phyloP scores from a whole-genome alignment of 2,888 invertebrate species.

The Lasioglossum oenotherae region DNA sequence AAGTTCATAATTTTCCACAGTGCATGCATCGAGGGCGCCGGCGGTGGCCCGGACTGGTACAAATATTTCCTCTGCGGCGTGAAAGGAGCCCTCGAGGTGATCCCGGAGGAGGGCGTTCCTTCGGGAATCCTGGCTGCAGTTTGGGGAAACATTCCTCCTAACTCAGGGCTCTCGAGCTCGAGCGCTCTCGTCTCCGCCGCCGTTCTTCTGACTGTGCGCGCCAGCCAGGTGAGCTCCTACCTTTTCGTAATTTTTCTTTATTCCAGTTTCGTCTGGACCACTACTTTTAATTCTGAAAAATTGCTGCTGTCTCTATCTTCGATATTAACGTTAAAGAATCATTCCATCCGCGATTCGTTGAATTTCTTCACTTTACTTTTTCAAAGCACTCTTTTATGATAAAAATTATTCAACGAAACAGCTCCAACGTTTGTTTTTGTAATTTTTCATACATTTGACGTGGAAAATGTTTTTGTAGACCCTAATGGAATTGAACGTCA shows the following conservation, averaged over 20 bases:
- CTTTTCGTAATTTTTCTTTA: neutral
- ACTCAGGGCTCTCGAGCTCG: conserved; percentile 98
- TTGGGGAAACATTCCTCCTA: conserved; percentile 95
- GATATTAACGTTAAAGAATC: too few relatives aligned
- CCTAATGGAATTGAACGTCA: neutral
- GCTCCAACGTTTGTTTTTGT: too few relatives aligned
- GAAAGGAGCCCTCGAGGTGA: conserved; percentile 91
- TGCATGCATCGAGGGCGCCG: conserved; percentile 42
- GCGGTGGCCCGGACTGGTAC: conserved; percentile 91
- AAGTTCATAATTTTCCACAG: conserved; percentile 39
- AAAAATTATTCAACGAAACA: too few relatives aligned
- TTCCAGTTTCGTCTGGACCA: neutral
- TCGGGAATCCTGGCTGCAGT: conserved; percentile 91
- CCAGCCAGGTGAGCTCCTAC: conserved; percentile 85
- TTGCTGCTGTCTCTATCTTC: neutral
- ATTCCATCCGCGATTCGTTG: too few relatives aligned
- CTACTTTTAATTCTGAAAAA: neutral
- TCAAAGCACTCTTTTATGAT: too few relatives aligned
- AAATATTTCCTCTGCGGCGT: conserved; percentile 98
- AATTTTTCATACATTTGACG: too few relatives aligned
- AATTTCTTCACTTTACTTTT: too few relatives aligned
- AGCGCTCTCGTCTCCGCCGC: conserved; percentile 98
- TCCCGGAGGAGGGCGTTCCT: conserved; percentile 81
- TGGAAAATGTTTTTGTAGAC: neutral
- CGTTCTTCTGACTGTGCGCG: conserved; percentile 91